A percentile compares a stretch with the other conserved stretches of the same genome.
These are phyloP conservation scores for Sula dactylatra DNA, from an alignment of 2,113 vertebrate species.

Conservation along the genomic window DNA sequence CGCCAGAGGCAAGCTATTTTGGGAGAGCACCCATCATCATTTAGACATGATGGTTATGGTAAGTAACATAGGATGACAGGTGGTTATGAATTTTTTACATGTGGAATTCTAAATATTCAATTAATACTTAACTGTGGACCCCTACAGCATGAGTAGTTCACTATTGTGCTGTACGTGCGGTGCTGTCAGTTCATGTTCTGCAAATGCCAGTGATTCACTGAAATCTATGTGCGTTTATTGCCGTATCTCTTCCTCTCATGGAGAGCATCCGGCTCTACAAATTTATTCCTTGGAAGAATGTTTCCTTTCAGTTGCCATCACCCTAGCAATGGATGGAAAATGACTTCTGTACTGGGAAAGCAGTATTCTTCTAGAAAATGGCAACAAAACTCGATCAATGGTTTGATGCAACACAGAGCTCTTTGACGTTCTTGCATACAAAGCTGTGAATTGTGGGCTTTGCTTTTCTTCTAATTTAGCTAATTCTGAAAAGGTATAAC, in stretches of 20 bases:
- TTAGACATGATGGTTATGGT: slow-evolving; percentile 92
- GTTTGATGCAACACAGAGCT: background rate
- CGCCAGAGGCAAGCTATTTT: slow-evolving; percentile 94
- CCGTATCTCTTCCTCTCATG: background rate
- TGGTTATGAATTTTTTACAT: background rate
- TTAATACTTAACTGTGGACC: background rate
- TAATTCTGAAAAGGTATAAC: background rate
- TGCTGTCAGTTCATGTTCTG: background rate
- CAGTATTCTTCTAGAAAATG: background rate
- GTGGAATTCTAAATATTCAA: background rate
- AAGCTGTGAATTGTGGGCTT: background rate
- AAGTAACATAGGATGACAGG: slow-evolving; percentile 63
- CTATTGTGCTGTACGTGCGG: background rate
- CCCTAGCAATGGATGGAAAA: background rate
- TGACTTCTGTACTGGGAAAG: background rate
- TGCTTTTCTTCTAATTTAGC: background rate
- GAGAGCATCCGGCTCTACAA: background rate
- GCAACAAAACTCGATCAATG: background rate
- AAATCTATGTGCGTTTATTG: background rate
- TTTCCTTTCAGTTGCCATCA: background rate
- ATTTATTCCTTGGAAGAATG: background rate
- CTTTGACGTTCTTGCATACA: background rate
- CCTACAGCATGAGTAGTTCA: background rate
- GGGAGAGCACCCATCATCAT: slow-evolving; percentile 93
- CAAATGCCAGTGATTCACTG: background rate